Percentiles rank a stretch among this genome's conserved stretches.
Conservation (phyloP, 2,888 invertebrate species). For the Dendrolimus houi region DNA sequence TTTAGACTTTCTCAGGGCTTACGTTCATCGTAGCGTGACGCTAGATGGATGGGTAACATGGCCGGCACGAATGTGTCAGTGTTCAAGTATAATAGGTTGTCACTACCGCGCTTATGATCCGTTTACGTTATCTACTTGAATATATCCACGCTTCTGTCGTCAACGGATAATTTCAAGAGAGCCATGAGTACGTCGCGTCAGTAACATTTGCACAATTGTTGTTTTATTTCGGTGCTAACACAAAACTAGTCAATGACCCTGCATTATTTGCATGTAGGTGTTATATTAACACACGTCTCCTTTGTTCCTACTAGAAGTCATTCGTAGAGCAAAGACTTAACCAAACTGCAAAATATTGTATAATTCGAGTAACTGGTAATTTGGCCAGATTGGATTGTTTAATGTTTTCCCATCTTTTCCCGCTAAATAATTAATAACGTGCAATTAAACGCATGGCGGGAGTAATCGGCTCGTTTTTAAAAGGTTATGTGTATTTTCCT, state of each 20-base stretch:
- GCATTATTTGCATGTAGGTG: conserved; percentile 63
- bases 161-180: conserved; percentile 20
- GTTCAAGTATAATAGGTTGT: conserved; percentile 42
- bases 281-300: conserved; percentile 37
- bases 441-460: conserved; percentile 24
- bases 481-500: conserved; percentile 15
- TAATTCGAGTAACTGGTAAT: too few relatives aligned
- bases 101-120: conserved; percentile 39
- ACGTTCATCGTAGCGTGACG: conserved; percentile 65
- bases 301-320: conserved; percentile 41
- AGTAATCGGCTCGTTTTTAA: conserved; percentile 10
- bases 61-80: conserved; percentile 65
- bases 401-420: neutral
- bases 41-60: conserved; percentile 62
- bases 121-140: conserved; percentile 20
- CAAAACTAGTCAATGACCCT: conserved; percentile 66
- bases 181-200: conserved; percentile 18
- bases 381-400: too few relatives aligned
- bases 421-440: neutral
- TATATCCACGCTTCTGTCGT: conserved; percentile 16
- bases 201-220: conserved; percentile 25
- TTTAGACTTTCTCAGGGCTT: conserved; percentile 55
- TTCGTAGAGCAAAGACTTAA: conserved; percentile 6
- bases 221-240: conserved; percentile 38
- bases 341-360: too few relatives aligned